Evolutionary conservation across 2,113 vertebrate species (phyloP).

Genomic region (Aegithalos caudatus): DNA sequence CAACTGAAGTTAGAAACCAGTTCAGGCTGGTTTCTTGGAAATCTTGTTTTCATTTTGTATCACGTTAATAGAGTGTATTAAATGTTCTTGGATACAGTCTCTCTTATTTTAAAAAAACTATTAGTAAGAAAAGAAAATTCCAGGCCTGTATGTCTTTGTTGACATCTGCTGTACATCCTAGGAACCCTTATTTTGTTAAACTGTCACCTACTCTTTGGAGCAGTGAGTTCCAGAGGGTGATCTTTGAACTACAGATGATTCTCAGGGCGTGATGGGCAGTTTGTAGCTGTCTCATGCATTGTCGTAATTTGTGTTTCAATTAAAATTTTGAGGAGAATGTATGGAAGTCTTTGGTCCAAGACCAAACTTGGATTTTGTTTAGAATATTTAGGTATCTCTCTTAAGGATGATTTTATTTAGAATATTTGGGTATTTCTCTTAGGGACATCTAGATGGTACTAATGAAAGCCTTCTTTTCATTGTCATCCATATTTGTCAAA

Average conservation of each 20-base stretch:
- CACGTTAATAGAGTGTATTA: background rate
- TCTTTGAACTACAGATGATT: background rate
- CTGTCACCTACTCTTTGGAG: background rate
- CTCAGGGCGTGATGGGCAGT: background rate
- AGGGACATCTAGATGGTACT: background rate
- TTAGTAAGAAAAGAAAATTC: background rate
- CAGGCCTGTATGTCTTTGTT: background rate
- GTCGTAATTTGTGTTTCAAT: background rate
- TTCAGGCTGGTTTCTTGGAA: background rate
- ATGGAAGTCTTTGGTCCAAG: background rate
- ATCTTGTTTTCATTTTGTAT: background rate
- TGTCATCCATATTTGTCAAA: background rate
- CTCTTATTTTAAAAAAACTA: background rate
- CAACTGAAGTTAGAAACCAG: background rate
- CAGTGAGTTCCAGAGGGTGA: background rate
- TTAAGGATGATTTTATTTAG: background rate
- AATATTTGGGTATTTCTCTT: background rate
- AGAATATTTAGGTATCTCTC: background rate
- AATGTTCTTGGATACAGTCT: background rate
- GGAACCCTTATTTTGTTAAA: background rate
- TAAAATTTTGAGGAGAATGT: background rate
- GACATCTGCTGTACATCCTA: background rate
- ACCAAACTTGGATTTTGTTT: background rate
- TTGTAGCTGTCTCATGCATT: background rate
- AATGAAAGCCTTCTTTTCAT: background rate